Base-by-base conservation (phyloP, 2,888 invertebrate species). In the Eumerus sabulonum region DNA sequence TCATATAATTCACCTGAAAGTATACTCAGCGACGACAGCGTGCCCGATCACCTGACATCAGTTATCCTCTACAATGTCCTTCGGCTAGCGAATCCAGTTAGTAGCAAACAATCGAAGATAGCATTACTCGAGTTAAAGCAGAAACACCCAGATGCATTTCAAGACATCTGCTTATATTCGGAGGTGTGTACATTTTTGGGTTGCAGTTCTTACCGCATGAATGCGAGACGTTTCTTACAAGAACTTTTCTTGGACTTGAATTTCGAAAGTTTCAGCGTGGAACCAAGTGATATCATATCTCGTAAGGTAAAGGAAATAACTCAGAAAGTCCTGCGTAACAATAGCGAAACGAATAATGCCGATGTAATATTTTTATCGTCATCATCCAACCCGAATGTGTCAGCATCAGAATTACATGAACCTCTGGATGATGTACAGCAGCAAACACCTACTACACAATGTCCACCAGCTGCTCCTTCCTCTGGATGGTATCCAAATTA, bases 111-210 rank as follows among this genome's bases (percentile, higher is more conserved):
- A 86, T 94, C 96, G 44, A 95, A 95, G 83, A 94, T 96, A 85
- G 93, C 94, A 14, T 90, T 98, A 81, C 90, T 98, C 13, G 92
- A 93, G 74, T 88, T 93, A 68, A 94, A 94, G 85, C 95, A 95
- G 85, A 92, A 92, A 40, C 91, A 94, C 88, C 93, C 94, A 1
- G 91, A 92, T 36, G 90, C 92, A 79, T 95, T 95, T 89, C 93
- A 95, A 89, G 96, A 96, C 86, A 90, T 95, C 72, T 98, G 98
- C 88, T 91, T 98, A 14, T 98, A 97, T 90, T 97, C 97, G 0
- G 98, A 98, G 88, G 94, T 97, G 12, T 94, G 95, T 87, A 93
- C 92, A 77, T 90, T 95, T 67, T 90, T 98, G 66, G 93, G 95
- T 0, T 92, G 92, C 62, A 94, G 94, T 87, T 93, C 94, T 47